Evolutionary conservation across 37 sponge, comb jelly and placozoan species (phyloP).

Genomic region (Aplysina aerophoba): DNA sequence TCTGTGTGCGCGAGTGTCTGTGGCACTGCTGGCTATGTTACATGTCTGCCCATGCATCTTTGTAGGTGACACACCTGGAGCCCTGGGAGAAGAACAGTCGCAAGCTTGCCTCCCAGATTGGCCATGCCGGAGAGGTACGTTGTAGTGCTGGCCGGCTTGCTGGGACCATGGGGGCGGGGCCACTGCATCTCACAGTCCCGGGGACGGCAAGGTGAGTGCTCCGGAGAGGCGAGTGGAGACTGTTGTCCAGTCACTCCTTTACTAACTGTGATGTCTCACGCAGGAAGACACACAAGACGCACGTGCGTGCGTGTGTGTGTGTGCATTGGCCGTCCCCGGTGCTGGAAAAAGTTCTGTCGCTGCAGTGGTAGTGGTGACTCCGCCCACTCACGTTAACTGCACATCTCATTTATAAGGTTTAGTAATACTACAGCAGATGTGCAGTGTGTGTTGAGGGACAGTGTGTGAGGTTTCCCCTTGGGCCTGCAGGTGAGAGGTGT

Average conservation of each 20-base stretch:
- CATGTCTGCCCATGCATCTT: no score
- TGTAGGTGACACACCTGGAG: conserved; percentile 94
- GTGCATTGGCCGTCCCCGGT: conserved; percentile 1
- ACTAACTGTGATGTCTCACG: no score
- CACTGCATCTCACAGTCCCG: conserved; percentile 54
- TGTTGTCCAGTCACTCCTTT: neutral
- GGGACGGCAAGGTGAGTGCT: conserved; percentile 73
- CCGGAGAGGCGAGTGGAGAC: no score
- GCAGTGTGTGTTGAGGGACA: no score
- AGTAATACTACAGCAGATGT: no score
- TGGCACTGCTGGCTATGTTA: no score
- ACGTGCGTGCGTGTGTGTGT: neutral
- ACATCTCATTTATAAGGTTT: neutral
- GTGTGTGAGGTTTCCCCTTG: neutral
- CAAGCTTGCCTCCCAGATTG: conserved; percentile 95
- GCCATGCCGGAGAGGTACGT: conserved; percentile 49
- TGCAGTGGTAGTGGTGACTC: neutral
- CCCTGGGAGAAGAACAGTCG: conserved; percentile 99
- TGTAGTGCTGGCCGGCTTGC: neutral
- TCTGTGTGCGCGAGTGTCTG: no score
- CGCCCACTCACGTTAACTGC: neutral
- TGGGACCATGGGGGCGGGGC: no score
- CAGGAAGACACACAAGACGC: no score
- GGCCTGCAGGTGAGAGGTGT: conserved; percentile 93
- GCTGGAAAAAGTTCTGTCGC: neutral